Conservation (phyloP, 2,113 vertebrate genomes). For the Apeltes quadracus region DNA sequence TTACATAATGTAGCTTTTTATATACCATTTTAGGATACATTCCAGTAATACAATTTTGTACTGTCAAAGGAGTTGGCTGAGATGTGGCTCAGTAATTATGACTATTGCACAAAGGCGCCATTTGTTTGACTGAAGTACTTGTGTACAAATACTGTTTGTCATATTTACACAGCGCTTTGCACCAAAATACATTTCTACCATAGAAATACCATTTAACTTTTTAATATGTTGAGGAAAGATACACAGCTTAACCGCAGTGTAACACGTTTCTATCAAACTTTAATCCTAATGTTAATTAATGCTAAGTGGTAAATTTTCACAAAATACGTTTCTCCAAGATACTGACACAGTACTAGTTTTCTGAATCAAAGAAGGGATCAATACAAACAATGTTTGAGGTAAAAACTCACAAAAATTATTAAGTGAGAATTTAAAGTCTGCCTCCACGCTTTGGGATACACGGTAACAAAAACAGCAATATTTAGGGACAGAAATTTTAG, state of each 20-base stretch:
- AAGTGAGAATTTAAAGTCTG: constrained; percentile 18
- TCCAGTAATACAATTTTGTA: constrained; percentile 41
- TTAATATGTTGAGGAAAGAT: constrained; percentile 26
- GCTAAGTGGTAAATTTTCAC: constrained; percentile 4
- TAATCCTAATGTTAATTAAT: constrained; percentile 17
- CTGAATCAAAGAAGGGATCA: constrained; percentile 15
- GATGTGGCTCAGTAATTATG: constrained; percentile 8
- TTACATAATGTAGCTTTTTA: constrained; percentile 43
- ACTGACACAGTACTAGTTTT: constrained; percentile 21
- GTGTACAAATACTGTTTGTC: constrained; percentile 71
- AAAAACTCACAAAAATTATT: constrained; percentile 28
- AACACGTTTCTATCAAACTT: constrained; percentile 10
- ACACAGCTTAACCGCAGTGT: constrained; percentile 12
- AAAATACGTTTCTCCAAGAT: constrained; percentile 42
- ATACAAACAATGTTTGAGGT: constrained; percentile 34
- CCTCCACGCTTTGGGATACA: constrained; percentile 12
- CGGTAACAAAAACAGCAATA: constrained; percentile 47
- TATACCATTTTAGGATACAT: constrained; percentile 36
- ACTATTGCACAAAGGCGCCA: constrained; percentile 29
- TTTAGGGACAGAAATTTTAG: constrained; percentile 32
- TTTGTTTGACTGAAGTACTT: constrained; percentile 39
- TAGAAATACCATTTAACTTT: constrained; percentile 35
- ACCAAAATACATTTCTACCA: not conserved
- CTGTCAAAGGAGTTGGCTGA: constrained; percentile 25
- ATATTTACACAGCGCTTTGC: constrained; percentile 64